Conservation (phyloP, 2,888 invertebrate genomes). For the Seira musarum region DNA sequence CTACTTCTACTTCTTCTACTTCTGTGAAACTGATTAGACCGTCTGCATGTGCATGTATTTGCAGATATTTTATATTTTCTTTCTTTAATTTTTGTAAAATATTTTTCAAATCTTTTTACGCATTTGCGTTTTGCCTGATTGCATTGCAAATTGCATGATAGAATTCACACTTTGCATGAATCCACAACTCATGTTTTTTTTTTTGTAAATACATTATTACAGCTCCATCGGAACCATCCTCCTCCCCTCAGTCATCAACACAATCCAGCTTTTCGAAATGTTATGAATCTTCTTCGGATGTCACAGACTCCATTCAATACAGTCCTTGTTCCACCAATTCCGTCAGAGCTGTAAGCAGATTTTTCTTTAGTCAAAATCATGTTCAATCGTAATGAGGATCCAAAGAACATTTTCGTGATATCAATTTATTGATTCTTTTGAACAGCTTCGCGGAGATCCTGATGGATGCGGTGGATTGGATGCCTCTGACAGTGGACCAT, state of each 20-base stretch:
- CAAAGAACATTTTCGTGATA: too few species aligned
- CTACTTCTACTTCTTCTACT: slow-evolving; percentile 48
- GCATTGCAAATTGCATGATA: too few species aligned
- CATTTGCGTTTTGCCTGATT: too few species aligned
- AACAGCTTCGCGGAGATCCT: slow-evolving; percentile 81
- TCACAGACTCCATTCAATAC: slow-evolving; percentile 54
- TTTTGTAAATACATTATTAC: too few species aligned
- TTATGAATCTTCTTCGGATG: slow-evolving; percentile 61
- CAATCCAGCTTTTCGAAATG: slow-evolving; percentile 56
- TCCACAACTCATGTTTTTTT: too few species aligned
- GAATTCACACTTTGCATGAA: too few species aligned
- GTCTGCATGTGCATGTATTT: slow-evolving; percentile 60
- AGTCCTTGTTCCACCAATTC: slow-evolving; percentile 65
- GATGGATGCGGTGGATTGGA: slow-evolving; percentile 80
- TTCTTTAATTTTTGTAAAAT: background rate
- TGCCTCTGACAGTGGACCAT: slow-evolving; percentile 72
- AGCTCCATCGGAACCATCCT: slow-evolving; percentile 57
- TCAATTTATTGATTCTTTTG: background rate
- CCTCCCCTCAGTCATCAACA: slow-evolving; percentile 60
- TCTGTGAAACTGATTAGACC: slow-evolving; percentile 60
- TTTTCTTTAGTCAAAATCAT: too few species aligned
- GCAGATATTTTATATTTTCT: slow-evolving; percentile 13
- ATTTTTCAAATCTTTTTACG: too few species aligned
- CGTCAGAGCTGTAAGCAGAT: slow-evolving; percentile 56
- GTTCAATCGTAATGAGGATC: too few species aligned